Base-by-base conservation (phyloP, 1,140 invertebrate species). In the Gyrodactylus bullatarudis region DNA sequence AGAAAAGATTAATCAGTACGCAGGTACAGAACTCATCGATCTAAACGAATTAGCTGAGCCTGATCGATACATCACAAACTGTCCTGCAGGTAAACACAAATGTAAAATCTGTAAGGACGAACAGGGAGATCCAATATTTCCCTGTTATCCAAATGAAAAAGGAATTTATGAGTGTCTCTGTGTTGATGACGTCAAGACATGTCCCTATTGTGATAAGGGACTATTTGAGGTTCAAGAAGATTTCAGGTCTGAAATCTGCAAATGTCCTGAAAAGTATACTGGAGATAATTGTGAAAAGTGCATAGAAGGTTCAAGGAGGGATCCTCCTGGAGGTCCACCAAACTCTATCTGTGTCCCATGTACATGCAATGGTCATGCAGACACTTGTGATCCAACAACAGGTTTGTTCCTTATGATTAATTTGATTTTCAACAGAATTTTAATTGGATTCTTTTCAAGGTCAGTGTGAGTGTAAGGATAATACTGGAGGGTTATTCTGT, bases 281-380 rank as follows among this genome's bases (percentile, higher is more conserved):
- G 85, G 93, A 0, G 90, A 96, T 80, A 94, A 89, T 80, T 98
- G 94, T 78, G 93, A 98, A 81, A 91, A 90, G 0, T 98, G 94
- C 79, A 87, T 87, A 0, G 88, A 90, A 0, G 91, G 91, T 0
- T 98, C 86, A 77, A 86, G 90, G 54, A 89, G 95, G 76, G 87
- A 88, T 75, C 88, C 89, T 0, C 85, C 88, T 0, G 86, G 87
- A 75, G 90, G 90, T 8, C 91, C 91, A 19, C 87, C 89, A 0
- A 93, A 93, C 78, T 87, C 89, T 69, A 85, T 85, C 0, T 98
- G 94, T 80, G 87, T 96, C 23, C 88, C 88, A 68, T 98, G 94
- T 79, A 88, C 92, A 76, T 98, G 94, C 78, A 90, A 97, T 76
- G 86, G 86, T 0, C 93, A 98, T 78, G 91, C 92, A 0, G 88